Evolutionary conservation across 2,797 vertebrate species (phyloP), one percentile per base, ranked within the genome.

Genomic region (Sciurus carolinensis): DNA sequence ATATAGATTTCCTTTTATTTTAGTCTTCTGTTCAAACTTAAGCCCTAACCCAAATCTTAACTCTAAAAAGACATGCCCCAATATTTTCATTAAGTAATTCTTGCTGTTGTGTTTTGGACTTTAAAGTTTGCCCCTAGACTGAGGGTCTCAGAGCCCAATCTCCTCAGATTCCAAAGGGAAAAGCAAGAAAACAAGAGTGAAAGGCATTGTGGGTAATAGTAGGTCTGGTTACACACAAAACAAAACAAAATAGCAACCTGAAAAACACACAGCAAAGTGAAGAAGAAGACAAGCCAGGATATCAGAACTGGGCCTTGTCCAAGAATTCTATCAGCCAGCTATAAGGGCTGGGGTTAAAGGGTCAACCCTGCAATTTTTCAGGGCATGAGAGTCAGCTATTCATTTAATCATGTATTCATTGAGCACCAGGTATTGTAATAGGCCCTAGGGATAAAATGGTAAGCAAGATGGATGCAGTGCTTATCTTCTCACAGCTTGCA

Each of bases 321-420:
- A 90, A 71, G 22, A 93, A 83, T 57, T 47, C 3, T 1, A 33
- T 79, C 77, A 75, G 39, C 30, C 57, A 90, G 59, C 36, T 77
- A 71, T 15, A 94, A 80, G 80, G 33, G 24, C 82, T 75, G 20
- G 52, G 87, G 66, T 83, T 86, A 91, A 94, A 97, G 94, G 42
- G 30, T 83, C 62, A 83, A 69, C 18, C 20, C 39, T 82, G 30
- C 44, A 52, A 50, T 91, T 96, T 93, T 80, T 69, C 52, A 42
- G 59, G 30, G 7, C 66, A 73, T 9, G 24, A 84, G 42, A 64
- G 22, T 33, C 69, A 90, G 33, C 9, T 87, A 28, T 81, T 96
- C 50, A 89, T 87, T 83, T 90, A 95, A 88, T 90, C 64, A 95
- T 83, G 50, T 86, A 67, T 72, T 94, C 44, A 82, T 71, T 92